A percentile compares a stretch with the other conserved stretches of the same genome.
Conservation (phyloP, 2,113 vertebrate species). For the Octodon degus region DNA sequence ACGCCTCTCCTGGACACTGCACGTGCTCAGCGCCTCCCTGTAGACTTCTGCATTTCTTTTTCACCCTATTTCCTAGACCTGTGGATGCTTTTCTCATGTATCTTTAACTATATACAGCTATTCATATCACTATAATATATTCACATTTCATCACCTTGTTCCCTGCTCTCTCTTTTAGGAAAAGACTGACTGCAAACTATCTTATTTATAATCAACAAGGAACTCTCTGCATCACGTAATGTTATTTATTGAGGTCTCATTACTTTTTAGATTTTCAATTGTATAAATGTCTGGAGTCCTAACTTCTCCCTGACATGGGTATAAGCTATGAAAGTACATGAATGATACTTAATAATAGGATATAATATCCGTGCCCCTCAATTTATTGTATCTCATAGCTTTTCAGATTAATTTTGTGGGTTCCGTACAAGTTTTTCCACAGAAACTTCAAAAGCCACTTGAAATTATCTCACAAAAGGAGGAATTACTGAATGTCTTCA, state of each 20-base stretch:
- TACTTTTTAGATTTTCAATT: not conserved
- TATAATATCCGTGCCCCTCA: not conserved
- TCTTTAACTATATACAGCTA: not conserved
- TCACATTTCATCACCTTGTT: not conserved
- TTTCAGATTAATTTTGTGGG: conserved; percentile 10
- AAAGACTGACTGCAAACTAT: not conserved
- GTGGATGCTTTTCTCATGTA: not conserved
- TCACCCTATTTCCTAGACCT: not conserved
- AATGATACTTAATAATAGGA: not conserved
- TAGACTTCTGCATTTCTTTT: not conserved
- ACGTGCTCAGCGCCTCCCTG: not conserved
- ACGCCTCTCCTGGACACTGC: not conserved
- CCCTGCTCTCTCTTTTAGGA: not conserved
- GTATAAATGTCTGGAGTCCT: not conserved
- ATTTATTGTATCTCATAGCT: not conserved
- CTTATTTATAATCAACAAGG: not conserved
- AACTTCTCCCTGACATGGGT: not conserved
- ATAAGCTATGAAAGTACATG: not conserved
- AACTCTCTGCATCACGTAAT: not conserved
- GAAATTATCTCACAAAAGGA: not conserved
- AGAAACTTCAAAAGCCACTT: conserved; percentile 1
- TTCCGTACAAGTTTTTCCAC: not conserved
- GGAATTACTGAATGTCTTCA: not conserved
- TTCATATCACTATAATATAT: not conserved
- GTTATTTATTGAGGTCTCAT: not conserved